Conservation (phyloP, 2,113 vertebrate species). For the Clupea harengus region DNA sequence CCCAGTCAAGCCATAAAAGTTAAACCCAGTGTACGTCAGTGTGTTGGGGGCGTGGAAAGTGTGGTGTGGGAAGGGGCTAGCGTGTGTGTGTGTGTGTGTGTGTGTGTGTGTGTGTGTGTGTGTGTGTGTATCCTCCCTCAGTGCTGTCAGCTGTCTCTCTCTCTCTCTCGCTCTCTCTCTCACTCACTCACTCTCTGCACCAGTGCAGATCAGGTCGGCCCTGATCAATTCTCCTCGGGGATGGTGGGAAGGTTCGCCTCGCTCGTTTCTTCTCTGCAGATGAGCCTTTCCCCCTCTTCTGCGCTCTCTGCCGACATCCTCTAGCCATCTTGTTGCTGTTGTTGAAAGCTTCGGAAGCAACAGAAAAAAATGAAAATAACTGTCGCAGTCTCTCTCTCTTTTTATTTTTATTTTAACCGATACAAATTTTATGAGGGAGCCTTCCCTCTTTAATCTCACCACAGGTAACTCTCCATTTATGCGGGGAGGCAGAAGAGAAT, state of each 20-base stretch:
- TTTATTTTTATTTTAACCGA: not conserved
- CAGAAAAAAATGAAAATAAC: not conserved
- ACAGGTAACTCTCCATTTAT: not conserved
- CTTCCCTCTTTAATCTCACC: not conserved
- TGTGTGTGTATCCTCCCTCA: constrained; percentile 36
- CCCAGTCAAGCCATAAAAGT: not conserved
- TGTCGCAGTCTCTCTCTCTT: not conserved
- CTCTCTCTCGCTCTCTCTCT: not conserved
- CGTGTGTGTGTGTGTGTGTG: constrained; percentile 20
- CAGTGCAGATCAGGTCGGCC: not conserved
- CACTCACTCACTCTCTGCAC: not conserved
- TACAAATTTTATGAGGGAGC: not conserved
- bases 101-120: constrained; percentile 12
- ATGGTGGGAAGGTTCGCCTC: not conserved
- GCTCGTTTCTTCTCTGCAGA: not conserved
- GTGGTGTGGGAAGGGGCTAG: not conserved
- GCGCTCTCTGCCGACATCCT: not conserved
- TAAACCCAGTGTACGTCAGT: not conserved
- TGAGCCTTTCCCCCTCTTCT: not conserved
- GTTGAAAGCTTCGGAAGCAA: not conserved
- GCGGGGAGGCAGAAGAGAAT: not conserved
- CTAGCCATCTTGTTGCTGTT: not conserved
- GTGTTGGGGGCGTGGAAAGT: not conserved
- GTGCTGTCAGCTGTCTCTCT: constrained; percentile 32
- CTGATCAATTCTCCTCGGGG: not conserved